Evolutionary conservation across 2,888 invertebrate species (phyloP).

Genomic region (Masnerella sp.): DNA sequence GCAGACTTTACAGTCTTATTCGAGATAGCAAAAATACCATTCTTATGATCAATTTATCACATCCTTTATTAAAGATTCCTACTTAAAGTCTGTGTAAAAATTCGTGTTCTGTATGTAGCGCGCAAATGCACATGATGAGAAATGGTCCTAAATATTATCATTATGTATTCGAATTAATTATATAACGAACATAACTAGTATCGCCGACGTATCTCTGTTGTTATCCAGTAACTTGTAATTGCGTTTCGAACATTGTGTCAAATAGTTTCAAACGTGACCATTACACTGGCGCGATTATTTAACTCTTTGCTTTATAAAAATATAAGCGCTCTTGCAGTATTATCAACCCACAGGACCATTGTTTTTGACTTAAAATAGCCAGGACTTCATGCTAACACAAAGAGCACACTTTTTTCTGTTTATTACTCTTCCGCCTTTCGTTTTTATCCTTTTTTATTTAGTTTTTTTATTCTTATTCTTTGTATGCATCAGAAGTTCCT

Average conservation of each 20-base stretch:
- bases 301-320: too few relatives aligned
- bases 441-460: background rate
- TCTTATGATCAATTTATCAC: background rate
- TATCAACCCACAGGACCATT: slow-evolving; percentile 13
- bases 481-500: background rate
- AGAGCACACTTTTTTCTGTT: slow-evolving; percentile 14
- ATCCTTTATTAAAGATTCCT: background rate
- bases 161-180: too few relatives aligned
- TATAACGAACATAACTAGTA: too few relatives aligned
- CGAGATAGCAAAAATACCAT: background rate
- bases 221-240: too few relatives aligned
- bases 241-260: too few relatives aligned
- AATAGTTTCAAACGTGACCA: background rate
- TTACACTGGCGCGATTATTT: background rate
- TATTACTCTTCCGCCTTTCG: slow-evolving; percentile 11
- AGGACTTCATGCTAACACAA: slow-evolving; percentile 15
- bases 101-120: background rate
- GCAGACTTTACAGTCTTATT: background rate
- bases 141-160: too few relatives aligned
- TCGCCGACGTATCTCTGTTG: too few relatives aligned
- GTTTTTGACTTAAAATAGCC: slow-evolving; percentile 13
- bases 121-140: too few relatives aligned
- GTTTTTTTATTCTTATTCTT: background rate
- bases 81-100: background rate
- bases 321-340: slow-evolving; percentile 12